Conservation (phyloP, 92 coral and sea anemone species). For the Porites rus region DNA sequence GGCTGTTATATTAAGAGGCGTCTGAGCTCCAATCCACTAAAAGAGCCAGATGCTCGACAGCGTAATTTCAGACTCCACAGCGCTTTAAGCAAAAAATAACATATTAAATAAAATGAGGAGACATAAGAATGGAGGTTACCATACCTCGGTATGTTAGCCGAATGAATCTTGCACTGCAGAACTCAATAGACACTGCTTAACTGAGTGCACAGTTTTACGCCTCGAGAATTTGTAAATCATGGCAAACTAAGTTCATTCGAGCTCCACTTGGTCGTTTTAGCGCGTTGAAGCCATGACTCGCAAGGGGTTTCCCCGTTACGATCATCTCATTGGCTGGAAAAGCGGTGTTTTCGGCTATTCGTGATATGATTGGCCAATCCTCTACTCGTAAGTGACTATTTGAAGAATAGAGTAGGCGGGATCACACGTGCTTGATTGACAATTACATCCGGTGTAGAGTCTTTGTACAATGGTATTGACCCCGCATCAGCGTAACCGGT, state of each 20-base stretch:
- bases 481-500: conserved; percentile 40
- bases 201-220: neutral
- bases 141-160: neutral
- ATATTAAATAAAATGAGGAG: neutral
- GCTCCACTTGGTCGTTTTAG: conserved; percentile 28
- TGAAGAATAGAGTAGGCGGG: conserved; percentile 17
- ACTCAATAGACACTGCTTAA: neutral
- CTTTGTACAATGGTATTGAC: conserved; percentile 19
- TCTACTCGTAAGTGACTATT: neutral
- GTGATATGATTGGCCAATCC: conserved; percentile 25
- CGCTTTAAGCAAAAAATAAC: neutral
- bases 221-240: neutral
- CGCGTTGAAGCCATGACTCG: conserved; percentile 13
- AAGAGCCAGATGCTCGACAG: too few species aligned
- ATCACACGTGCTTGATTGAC: conserved; percentile 22
- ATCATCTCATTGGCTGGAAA: conserved; percentile 30
- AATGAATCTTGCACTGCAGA: conserved; percentile 10
- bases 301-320: conserved; percentile 31
- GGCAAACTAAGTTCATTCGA: neutral
- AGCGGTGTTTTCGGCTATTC: neutral
- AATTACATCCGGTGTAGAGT: conserved; percentile 30
- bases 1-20: neutral
- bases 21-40: neutral
- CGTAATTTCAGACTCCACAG: neutral
- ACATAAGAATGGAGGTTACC: neutral